Evolutionary conservation across 2,113 vertebrate genomes (phyloP).

Genomic region (Ginglymostoma cirratum): DNA sequence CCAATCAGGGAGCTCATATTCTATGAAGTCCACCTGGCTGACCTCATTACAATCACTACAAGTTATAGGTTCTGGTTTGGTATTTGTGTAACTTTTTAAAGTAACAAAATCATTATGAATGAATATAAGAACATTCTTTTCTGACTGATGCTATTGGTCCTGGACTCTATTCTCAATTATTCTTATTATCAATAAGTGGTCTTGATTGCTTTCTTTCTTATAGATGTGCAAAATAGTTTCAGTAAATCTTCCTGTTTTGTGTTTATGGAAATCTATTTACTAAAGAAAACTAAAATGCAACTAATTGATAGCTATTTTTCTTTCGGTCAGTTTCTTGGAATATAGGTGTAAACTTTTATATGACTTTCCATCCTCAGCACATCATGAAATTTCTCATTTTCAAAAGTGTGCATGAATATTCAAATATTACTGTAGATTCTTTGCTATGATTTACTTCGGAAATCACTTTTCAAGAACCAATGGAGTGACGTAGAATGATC

Average conservation of each 20-base stretch:
- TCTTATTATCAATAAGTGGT: not conserved
- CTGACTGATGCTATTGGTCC: not conserved
- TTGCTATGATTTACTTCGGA: not conserved
- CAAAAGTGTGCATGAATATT: not conserved
- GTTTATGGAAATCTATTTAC: not conserved
- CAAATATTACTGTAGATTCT: not conserved
- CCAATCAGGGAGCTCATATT: no score
- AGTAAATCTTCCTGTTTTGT: not conserved
- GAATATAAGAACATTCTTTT: not conserved
- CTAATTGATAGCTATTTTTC: not conserved
- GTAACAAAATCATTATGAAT: not conserved
- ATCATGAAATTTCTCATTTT: not conserved
- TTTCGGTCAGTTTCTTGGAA: not conserved
- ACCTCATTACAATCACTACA: no score
- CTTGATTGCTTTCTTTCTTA: not conserved
- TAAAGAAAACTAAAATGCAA: not conserved
- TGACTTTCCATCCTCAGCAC: not conserved
- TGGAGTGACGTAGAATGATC: not conserved
- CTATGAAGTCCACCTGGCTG: no score
- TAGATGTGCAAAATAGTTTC: not conserved
- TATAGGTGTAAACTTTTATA: not conserved
- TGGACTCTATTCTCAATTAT: not conserved
- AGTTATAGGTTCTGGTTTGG: no score
- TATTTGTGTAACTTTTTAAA: not conserved
- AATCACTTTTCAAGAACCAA: not conserved